Conservation (phyloP, 2,113 vertebrate species). For the Apodemus sylvaticus region DNA sequence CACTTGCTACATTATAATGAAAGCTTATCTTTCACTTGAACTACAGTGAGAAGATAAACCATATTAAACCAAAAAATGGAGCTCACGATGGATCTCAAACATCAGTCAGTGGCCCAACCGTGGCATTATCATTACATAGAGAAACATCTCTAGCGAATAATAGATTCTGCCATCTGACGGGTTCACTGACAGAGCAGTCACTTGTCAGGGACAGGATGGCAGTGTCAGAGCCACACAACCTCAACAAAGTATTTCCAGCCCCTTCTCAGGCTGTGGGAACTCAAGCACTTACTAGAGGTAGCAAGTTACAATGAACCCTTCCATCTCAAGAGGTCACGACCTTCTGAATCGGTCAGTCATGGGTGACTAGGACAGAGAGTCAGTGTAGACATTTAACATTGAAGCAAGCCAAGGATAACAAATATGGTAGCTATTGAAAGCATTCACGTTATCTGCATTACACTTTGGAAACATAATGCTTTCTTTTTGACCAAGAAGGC, state of each 20-base stretch:
- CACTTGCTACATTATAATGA: not conserved
- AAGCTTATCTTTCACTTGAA: not conserved
- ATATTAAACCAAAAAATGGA: conserved; percentile 9
- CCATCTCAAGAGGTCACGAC: not conserved
- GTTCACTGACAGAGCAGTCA: not conserved
- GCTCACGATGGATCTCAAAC: not conserved
- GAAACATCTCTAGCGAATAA: not conserved
- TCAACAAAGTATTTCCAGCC: not conserved
- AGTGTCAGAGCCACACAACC: not conserved
- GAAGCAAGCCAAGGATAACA: not conserved
- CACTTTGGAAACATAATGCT: not conserved
- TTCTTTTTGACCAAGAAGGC: not conserved
- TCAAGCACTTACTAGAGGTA: not conserved
- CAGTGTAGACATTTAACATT: not conserved
- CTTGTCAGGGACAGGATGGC: not conserved
- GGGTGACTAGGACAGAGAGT: not conserved
- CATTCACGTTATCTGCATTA: not conserved
- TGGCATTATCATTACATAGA: not conserved
- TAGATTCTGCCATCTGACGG: not conserved
- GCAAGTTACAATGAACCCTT: not conserved
- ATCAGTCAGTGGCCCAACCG: not conserved
- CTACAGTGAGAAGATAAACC: conserved; percentile 40
- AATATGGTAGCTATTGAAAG: not conserved
- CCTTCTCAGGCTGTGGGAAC: not conserved
- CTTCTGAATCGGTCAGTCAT: not conserved